Base-by-base conservation (phyloP, 2,888 invertebrate species). In the Xylophagus ater region DNA sequence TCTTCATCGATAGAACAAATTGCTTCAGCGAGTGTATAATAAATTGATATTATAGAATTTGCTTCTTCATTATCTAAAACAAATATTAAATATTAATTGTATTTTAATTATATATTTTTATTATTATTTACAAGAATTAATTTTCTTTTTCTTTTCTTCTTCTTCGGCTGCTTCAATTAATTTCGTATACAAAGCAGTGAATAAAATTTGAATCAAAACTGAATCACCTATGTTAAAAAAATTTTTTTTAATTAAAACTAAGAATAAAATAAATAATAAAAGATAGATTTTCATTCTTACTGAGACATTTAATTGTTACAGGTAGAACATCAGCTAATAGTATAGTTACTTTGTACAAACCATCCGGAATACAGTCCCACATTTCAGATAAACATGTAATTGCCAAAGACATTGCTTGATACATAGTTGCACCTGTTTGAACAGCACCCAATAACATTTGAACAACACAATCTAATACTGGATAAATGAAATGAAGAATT, bases 1-100 rank as follows among this genome's bases (percentile, higher is more conserved):
- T 82, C 81, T 51, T 83, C 83, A 55, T 85, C 84, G 34, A 86
- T 74, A 15, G 76, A 78, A 54, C 86, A 86, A 10, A 86, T 67
- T 1, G 82, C 79, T 60, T 87, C 86, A 1, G 82, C 81, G 6
- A 83, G 61, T 0, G 81, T 78, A n/a, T 78, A 69, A 1, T 81
- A 81, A 32, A 78, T 69, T 0, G 73, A 69, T 1, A 70, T 62
- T 5, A 49, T 47, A n/a, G 47, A 42, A 14, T 50, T 47, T 18
- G 53, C 49, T 6, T 48, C 56, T 54, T n/a, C 9, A 26, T 21
- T 33, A 18, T 20, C 21, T 13, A 18, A 31, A 25, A 30, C 40
- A 24, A 17, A 24, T 14, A 10, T 25, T 14, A 14, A n/a, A 9
- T 18, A 26, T 19, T 31, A 19, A 18, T 18, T 14, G 26, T 20